A percentile compares a stretch with the other conserved stretches of the same genome.
Conservation (phyloP, 2,113 vertebrate genomes). For the Phylloscopus whistleri region DNA sequence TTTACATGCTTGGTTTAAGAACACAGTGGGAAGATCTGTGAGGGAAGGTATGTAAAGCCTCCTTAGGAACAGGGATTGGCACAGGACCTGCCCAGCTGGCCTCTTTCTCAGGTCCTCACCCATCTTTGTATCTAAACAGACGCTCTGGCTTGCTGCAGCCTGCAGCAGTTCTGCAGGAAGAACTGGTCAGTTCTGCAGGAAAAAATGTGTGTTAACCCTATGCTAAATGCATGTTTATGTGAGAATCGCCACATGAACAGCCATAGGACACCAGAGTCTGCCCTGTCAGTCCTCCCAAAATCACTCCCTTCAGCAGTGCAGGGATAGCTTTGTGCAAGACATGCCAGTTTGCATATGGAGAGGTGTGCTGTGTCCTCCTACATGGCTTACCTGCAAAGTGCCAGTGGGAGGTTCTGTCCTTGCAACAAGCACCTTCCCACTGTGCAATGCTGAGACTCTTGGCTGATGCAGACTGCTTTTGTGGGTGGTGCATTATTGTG, state of each 20-base stretch:
- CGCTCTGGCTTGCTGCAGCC: not conserved
- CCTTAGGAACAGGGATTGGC: not conserved
- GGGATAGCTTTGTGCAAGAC: not conserved
- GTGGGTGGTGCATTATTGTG: not conserved
- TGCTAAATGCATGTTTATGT: not conserved
- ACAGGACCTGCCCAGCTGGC: not conserved
- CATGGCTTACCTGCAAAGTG: not conserved
- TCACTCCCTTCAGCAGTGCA: not conserved
- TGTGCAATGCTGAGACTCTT: not conserved
- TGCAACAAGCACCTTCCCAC: not conserved
- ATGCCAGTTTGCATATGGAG: not conserved
- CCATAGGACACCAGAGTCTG: not conserved
- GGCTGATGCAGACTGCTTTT: not conserved
- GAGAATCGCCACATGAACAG: not conserved
- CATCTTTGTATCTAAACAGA: not conserved
- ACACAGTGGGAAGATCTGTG: not conserved
- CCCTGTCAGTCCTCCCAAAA: not conserved
- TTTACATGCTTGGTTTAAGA: not conserved
- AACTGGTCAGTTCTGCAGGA: not conserved
- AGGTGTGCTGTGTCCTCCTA: not conserved
- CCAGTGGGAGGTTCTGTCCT: not conserved
- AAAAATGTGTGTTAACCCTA: not conserved
- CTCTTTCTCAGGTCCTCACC: not conserved
- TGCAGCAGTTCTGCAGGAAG: not conserved
- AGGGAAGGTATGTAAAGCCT: not conserved